phyloP scores from a whole-genome alignment of 2,113 vertebrate species.

The Menura novaehollandiae region DNA sequence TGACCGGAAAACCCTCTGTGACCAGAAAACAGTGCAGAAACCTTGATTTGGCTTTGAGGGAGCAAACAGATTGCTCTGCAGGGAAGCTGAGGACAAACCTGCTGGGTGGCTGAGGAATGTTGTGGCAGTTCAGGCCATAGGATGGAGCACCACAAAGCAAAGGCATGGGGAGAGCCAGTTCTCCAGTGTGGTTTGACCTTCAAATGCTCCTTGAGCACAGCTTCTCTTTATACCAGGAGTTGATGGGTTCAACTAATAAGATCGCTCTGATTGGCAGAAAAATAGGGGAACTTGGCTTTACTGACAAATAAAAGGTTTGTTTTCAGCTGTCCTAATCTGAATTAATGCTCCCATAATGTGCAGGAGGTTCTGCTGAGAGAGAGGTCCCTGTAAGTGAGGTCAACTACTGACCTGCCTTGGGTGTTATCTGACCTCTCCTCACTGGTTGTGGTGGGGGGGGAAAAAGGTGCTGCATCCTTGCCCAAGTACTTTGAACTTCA shows the following conservation, averaged over 20 bases:
- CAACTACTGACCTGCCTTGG: background rate
- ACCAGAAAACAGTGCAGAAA: background rate
- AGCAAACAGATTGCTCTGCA: background rate
- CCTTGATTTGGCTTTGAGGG: background rate
- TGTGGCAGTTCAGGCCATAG: background rate
- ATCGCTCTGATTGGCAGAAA: background rate
- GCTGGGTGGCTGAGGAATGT: accelerated
- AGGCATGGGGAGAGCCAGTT: background rate
- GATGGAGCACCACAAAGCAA: background rate
- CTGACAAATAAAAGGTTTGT: background rate
- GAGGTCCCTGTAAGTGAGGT: background rate
- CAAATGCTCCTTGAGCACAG: background rate
- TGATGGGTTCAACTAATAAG: background rate
- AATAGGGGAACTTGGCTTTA: background rate
- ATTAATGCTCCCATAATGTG: background rate
- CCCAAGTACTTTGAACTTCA: background rate
- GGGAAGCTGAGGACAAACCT: background rate
- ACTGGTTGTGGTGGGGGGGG: background rate
- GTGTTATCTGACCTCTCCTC: background rate
- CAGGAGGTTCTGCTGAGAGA: background rate
- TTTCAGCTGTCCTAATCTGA: background rate
- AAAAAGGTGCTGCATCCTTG: background rate
- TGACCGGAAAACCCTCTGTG: background rate
- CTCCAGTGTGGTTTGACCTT: background rate
- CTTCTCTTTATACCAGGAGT: background rate